Percentiles rank a stretch among this genome's conserved stretches.
phyloP scores from a whole-genome alignment of 2,797 vertebrate genomes.

The Hippocampus kuda region DNA sequence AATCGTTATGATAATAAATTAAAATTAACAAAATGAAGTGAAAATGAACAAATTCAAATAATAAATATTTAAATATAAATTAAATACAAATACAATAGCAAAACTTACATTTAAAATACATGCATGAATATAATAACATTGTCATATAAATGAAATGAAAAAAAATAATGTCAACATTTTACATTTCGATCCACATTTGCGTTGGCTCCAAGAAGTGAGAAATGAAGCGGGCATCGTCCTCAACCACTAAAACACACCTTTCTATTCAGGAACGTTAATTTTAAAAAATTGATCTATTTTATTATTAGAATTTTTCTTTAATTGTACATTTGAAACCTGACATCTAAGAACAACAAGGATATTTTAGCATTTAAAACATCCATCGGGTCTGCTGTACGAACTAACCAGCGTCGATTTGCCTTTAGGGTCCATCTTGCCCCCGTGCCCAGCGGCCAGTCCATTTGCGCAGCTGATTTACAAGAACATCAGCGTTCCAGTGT shows the following conservation, averaged over 20 bases:
- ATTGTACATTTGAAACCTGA: neutral
- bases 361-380: neutral
- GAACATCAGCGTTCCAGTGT: constrained; percentile 84
- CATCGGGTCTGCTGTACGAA: neutral
- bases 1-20: no score
- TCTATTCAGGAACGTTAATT: neutral
- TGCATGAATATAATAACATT: no score
- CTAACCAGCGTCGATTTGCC: neutral
- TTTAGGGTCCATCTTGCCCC: constrained; percentile 70
- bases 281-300: neutral
- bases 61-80: no score
- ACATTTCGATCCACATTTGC: no score
- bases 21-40: no score
- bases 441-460: constrained; percentile 66
- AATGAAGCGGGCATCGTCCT: neutral
- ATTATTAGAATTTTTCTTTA: neutral
- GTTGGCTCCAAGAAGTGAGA: neutral
- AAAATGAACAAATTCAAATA: no score
- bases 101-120: neutral
- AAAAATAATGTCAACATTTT: no score
- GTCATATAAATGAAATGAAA: no score
- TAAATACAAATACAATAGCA: neutral
- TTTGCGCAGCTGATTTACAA: constrained; percentile 82
- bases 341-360: neutral
- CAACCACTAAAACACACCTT: neutral